phyloP scores from a whole-genome alignment of 2,888 invertebrate species.

The Dolichomitus sp. region DNA sequence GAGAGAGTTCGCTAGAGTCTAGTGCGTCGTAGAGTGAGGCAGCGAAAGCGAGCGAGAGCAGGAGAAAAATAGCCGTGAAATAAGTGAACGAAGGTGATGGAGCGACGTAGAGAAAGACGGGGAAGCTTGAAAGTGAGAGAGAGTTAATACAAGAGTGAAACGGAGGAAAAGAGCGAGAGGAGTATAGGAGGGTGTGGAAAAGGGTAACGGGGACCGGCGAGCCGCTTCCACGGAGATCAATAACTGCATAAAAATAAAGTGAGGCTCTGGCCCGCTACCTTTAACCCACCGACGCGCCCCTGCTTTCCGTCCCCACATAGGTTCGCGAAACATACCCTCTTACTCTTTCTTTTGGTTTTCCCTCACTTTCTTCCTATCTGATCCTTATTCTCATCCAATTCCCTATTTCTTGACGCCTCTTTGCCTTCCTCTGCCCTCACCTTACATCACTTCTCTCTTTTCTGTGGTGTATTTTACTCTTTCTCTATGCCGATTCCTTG shows the following conservation, averaged over 20 bases:
- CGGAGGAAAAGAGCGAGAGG: constrained; percentile 48
- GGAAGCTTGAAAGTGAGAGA: constrained; percentile 46
- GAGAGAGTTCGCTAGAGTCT: constrained; percentile 7
- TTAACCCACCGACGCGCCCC: constrained; percentile 81
- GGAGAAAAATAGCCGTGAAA: constrained; percentile 59
- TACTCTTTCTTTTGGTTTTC: constrained; percentile 45
- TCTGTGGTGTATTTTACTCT: constrained; percentile 46
- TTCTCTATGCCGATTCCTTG: constrained; percentile 26
- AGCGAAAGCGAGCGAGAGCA: constrained; percentile 54
- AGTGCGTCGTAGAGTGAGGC: constrained; percentile 8
- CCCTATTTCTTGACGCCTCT: constrained; percentile 25
- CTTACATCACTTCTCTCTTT: constrained; percentile 51
- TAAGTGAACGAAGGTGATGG: constrained; percentile 64
- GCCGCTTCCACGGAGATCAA: constrained; percentile 85
- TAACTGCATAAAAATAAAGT: constrained; percentile 86
- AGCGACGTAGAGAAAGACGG: constrained; percentile 46
- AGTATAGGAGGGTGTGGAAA: constrained; percentile 75
- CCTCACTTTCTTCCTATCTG: constrained; percentile 47
- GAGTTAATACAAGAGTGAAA: constrained; percentile 51
- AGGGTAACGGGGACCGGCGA: constrained; percentile 71
- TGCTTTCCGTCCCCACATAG: constrained; percentile 60
- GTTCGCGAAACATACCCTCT: constrained; percentile 64
- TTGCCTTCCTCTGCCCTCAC: constrained; percentile 6
- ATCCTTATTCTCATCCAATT: constrained; percentile 44
- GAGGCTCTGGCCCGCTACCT: constrained; percentile 86